Evolutionary conservation across 2,113 vertebrate species (phyloP).

Genomic region (Crotalus viridis): DNA sequence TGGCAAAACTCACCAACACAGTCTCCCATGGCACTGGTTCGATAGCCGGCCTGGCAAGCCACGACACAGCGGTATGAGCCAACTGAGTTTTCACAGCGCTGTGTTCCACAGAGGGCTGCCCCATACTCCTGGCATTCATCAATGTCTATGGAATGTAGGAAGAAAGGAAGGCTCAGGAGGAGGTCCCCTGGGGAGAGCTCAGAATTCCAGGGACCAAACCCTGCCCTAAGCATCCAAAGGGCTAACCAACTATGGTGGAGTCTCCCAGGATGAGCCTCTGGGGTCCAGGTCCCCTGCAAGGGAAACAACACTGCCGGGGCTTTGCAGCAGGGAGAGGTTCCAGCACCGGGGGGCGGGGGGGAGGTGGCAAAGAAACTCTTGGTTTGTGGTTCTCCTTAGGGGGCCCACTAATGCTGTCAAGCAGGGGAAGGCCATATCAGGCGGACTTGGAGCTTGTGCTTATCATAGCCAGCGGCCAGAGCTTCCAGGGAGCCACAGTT

Average conservation of each 20-base stretch:
- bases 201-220: background rate
- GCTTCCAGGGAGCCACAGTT: background rate
- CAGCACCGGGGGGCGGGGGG: background rate
- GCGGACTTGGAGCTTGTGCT: background rate
- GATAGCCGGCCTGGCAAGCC: constrained; percentile 78
- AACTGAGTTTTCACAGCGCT: constrained; percentile 82
- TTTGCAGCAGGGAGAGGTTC: background rate
- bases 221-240: background rate
- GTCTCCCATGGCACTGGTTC: constrained; percentile 46
- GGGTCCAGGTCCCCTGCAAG: background rate
- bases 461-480: background rate
- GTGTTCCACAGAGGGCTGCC: constrained; percentile 67
- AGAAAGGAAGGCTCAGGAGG: background rate
- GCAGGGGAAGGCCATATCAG: background rate
- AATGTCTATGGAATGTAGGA: constrained; percentile 66
- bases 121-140: constrained; percentile 80
- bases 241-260: background rate
- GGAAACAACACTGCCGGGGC: background rate
- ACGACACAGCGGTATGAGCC: constrained; percentile 83
- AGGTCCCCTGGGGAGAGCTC: background rate
- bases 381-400: background rate
- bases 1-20: constrained; percentile 72
- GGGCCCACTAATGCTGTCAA: background rate
- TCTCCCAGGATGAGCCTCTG: background rate
- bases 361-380: background rate